Conservation (phyloP, 2,797 vertebrate genomes). For the Eospalax fontanierii region DNA sequence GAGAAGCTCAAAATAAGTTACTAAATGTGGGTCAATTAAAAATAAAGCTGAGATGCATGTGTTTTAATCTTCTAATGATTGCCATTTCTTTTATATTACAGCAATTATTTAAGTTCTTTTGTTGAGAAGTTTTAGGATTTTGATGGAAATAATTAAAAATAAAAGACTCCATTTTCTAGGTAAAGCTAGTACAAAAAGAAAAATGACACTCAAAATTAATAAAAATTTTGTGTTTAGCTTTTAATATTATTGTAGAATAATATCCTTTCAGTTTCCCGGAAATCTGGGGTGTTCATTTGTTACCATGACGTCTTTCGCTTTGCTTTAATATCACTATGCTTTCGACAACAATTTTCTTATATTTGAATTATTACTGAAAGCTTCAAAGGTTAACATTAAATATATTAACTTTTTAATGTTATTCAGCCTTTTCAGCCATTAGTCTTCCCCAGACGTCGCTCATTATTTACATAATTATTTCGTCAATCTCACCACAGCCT, state of each 20-base stretch:
- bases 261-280: conserved; percentile 77
- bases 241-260: conserved; percentile 78
- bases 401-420: conserved; percentile 81
- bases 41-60: background rate
- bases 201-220: conserved; percentile 70
- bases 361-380: conserved; percentile 75
- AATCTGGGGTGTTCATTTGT: conserved; percentile 78
- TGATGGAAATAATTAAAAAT: conserved; percentile 59
- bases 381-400: conserved; percentile 81
- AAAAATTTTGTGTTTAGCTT: conserved; percentile 74
- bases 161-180: conserved; percentile 21
- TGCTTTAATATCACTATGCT: conserved; percentile 70
- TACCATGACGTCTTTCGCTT: conserved; percentile 72
- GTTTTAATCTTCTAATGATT: conserved; percentile 44
- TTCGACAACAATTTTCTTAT: conserved; percentile 79
- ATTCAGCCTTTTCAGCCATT: conserved; percentile 81
- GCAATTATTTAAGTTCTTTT: background rate
- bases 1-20: background rate
- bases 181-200: conserved; percentile 60
- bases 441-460: conserved; percentile 74
- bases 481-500: conserved; percentile 81
- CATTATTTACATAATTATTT: conserved; percentile 86
- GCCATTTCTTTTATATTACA: background rate
- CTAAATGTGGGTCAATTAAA: background rate
- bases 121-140: background rate